These are phyloP conservation scores for Papilio dardanus DNA, from an alignment of 1,140 invertebrate genomes.

Conservation along the genomic window DNA sequence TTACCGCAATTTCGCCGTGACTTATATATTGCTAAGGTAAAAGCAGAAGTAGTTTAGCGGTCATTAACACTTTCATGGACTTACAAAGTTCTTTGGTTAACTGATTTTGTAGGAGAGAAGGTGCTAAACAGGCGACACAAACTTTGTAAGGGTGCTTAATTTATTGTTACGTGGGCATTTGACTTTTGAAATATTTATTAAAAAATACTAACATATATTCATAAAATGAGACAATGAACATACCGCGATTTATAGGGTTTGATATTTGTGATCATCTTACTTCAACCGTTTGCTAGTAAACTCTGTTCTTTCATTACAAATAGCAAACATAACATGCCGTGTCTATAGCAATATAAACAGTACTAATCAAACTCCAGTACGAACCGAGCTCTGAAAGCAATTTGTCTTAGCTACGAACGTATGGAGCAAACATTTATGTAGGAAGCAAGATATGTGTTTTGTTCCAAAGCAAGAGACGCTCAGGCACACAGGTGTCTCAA, in stretches of 20 bases:
- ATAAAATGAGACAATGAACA: not conserved
- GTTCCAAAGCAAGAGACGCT: not conserved
- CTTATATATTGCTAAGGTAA: not conserved
- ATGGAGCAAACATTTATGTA: constrained; percentile 7
- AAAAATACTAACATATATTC: not conserved
- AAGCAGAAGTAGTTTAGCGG: not conserved
- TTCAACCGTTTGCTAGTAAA: not conserved
- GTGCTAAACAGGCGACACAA: not conserved
- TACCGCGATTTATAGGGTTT: too few relatives aligned
- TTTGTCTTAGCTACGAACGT: not conserved
- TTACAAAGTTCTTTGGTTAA: not conserved
- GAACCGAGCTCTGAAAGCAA: not conserved
- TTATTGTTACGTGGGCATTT: too few relatives aligned
- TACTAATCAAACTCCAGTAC: constrained; percentile 2
- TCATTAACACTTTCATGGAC: not conserved
- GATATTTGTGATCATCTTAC: not conserved
- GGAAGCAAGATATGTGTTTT: constrained; percentile 1
- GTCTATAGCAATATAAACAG: not conserved
- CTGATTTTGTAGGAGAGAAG: not conserved
- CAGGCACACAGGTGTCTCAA: not conserved
- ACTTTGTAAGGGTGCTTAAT: not conserved
- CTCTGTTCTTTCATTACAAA: not conserved
- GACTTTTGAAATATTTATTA: not conserved
- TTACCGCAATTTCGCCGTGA: not conserved
- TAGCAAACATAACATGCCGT: not conserved